Percentiles rank a stretch among this genome's conserved stretches.
Evolutionary conservation across 2,113 vertebrate genomes (phyloP).

Genomic region (Atrichornis clamosus): DNA sequence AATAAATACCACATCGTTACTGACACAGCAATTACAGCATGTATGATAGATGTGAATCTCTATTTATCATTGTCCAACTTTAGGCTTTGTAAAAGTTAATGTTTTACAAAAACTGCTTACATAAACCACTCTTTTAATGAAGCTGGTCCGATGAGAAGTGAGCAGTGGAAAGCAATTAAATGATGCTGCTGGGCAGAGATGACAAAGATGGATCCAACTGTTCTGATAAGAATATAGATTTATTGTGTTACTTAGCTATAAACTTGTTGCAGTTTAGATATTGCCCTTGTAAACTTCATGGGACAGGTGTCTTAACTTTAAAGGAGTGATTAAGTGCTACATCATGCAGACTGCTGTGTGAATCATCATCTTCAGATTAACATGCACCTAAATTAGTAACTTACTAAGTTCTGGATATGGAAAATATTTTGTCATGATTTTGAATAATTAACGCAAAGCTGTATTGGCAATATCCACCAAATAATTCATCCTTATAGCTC

Average conservation of each 20-base stretch:
- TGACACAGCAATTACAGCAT: not conserved
- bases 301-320: not conserved
- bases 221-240: constrained; percentile 9
- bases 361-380: not conserved
- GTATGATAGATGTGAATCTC: not conserved
- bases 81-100: not conserved
- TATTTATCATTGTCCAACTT: not conserved
- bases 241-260: not conserved
- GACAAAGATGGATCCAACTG: not conserved
- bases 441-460: not conserved
- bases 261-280: not conserved
- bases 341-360: not conserved
- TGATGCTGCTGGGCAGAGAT: not conserved
- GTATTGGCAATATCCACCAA: not conserved
- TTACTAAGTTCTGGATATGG: not conserved
- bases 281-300: not conserved
- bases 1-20: not conserved
- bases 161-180: not conserved
- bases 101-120: constrained; percentile 2
- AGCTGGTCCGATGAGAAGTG: not conserved
- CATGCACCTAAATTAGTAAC: not conserved
- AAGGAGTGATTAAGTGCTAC: not conserved
- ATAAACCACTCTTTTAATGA: not conserved
- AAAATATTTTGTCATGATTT: not conserved
- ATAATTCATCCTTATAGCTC: not conserved